Evolutionary conservation across 2,797 vertebrate species (phyloP).

Genomic region (Odontamblyopus lacepedii): DNA sequence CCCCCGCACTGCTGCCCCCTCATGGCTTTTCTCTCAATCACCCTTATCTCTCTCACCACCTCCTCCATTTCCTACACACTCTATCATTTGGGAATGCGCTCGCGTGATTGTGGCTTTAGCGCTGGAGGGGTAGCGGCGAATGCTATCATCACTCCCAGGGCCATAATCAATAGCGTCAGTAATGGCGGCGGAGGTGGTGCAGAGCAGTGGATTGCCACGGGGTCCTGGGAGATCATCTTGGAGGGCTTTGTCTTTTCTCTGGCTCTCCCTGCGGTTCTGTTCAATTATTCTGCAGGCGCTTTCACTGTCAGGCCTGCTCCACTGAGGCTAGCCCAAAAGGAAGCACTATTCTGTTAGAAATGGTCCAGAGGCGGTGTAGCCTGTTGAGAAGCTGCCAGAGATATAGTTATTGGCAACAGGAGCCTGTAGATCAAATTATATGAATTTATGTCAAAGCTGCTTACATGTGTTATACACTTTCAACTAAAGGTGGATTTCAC

Average conservation of each 20-base stretch:
- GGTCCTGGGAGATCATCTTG: slow-evolving; percentile 66
- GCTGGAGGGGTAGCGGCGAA: slow-evolving; percentile 77
- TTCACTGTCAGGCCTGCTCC: slow-evolving; percentile 32
- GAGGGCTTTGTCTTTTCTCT: slow-evolving; percentile 65
- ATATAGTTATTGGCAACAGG: slow-evolving; percentile 20
- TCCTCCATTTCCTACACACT: slow-evolving; percentile 79
- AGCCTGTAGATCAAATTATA: slow-evolving; percentile 14
- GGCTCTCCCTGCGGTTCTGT: slow-evolving; percentile 51
- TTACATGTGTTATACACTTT: slow-evolving; percentile 8
- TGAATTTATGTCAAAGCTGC: slow-evolving; percentile 14
- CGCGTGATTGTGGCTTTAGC: slow-evolving; percentile 77
- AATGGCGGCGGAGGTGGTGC: slow-evolving; percentile 62
- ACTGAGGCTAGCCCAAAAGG: slow-evolving; percentile 32
- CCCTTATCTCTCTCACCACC: slow-evolving; percentile 69
- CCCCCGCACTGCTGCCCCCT: slow-evolving; percentile 28
- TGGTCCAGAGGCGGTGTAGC: slow-evolving; percentile 24
- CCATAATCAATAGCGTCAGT: slow-evolving; percentile 85
- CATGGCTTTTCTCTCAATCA: slow-evolving; percentile 66
- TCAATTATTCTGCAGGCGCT: slow-evolving; percentile 61
- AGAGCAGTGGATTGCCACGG: slow-evolving; percentile 58
- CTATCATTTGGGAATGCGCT: slow-evolving; percentile 76
- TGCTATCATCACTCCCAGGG: slow-evolving; percentile 84
- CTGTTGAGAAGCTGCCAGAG: slow-evolving; percentile 32
- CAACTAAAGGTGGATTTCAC: slow-evolving; percentile 4
- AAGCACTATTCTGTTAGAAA: slow-evolving; percentile 33